Evolutionary conservation across 2,888 invertebrate species (phyloP), one percentile per base, ranked within the genome.

Genomic region (Tetranychus piercei): DNA sequence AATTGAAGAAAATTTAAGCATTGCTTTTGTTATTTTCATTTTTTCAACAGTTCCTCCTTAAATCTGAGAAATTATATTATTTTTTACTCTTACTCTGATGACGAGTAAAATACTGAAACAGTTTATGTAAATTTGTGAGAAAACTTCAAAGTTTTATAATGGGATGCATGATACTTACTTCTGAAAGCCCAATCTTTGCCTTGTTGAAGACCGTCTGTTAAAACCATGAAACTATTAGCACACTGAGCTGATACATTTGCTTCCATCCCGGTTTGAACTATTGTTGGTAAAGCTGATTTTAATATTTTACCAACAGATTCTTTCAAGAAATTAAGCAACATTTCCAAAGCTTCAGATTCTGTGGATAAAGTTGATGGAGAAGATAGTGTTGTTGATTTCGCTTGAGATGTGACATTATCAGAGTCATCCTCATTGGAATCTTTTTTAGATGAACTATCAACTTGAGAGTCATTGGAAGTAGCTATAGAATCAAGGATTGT

Each of bases 181-280:
- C 69, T 65, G 6, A 75, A 66, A 22, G 76, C 64, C 76, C 76
- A 76, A 7, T 72, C 22, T 45, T 75, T 76, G 66, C 55, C 70
- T 44, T 72, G 71, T 20, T 69, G 18, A 22, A 76, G 45, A 1
- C 71, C 55, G 18, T 72, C 9, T 20, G 67, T 67, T 8, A 67
- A 72, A 2, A 22, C 70, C 44, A 74, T 65, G 45, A 76, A 20
- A 22, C 73, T 71, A 0, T 44, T 65, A 44, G 74, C 43, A 73
- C 76, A 76, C 23, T 45, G 34, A 9, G 45, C 18, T 20, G 75
- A 75, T 1, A 75, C 71, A 71, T 76, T 75, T 3, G 72, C n/a
- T 22, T 73, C 73, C 23, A 34, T 22, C 6, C 55, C 45, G n/a
- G n/a, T 55, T 65, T 73, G 45, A 34, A 73, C 55, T n/a, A 73